A percentile compares a stretch with the other conserved stretches of the same genome.
Conservation (phyloP, 2,113 vertebrate species). For the Aphelocoma coerulescens region DNA sequence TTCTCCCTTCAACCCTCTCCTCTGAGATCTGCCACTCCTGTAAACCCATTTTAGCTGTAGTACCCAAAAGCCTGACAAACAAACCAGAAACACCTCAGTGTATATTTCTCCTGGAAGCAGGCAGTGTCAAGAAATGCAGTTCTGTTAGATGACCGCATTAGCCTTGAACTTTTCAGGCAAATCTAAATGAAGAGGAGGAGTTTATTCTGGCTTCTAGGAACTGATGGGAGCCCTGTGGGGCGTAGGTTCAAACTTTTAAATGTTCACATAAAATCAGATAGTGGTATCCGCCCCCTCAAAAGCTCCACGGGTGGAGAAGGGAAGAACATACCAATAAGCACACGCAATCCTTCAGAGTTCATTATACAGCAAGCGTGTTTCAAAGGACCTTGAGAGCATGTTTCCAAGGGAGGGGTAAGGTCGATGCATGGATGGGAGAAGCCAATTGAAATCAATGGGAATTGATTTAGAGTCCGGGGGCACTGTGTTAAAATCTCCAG, state of each 20-base stretch:
- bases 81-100: background rate
- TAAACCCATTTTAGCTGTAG: background rate
- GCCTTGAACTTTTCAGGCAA: constrained; percentile 29
- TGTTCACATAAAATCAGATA: constrained; percentile 14
- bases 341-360: constrained; percentile 58
- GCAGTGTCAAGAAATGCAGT: background rate
- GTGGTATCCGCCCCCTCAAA: background rate
- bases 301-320: constrained; percentile 7
- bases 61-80: background rate
- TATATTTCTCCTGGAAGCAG: background rate
- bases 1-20: background rate
- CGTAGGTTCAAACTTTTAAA: constrained; percentile 5
- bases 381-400: constrained; percentile 69
- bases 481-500: constrained; percentile 79
- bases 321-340: background rate
- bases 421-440: constrained; percentile 68
- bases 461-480: constrained; percentile 79
- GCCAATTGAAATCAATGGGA: constrained; percentile 78
- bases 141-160: background rate
- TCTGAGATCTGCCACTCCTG: background rate
- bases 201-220: constrained; percentile 11
- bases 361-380: constrained; percentile 51
- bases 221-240: constrained; percentile 10
- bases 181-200: background rate
- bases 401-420: constrained; percentile 63